phyloP scores from a whole-genome alignment of 1,140 invertebrate species.

The Trachymyrmex cornetzi region DNA sequence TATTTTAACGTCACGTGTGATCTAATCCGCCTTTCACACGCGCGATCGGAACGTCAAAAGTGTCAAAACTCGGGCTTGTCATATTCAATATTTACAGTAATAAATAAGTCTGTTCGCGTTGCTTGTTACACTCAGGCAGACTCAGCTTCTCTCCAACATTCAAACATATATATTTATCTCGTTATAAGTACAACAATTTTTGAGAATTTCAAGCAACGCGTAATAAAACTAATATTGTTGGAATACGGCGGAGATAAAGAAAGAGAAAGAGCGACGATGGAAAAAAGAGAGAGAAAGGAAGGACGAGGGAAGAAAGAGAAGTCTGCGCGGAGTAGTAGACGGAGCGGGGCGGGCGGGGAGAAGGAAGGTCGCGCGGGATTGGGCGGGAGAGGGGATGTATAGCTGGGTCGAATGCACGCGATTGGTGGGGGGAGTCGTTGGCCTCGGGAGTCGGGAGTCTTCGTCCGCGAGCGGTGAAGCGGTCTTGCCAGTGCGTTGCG shows the following conservation, averaged over 20 bases:
- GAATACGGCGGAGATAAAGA: neutral
- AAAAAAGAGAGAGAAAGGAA: neutral
- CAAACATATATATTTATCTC: too few relatives aligned
- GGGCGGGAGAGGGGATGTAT: conserved; percentile 44
- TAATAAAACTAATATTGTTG: neutral
- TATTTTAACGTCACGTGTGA: neutral
- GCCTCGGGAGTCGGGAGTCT: conserved; percentile 75
- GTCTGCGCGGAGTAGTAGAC: conserved; percentile 2
- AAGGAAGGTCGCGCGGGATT: conserved; percentile 30
- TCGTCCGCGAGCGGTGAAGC: conserved; percentile 48
- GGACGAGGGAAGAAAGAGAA: neutral
- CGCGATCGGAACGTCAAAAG: neutral
- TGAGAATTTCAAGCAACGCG: too few relatives aligned
- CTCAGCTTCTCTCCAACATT: too few relatives aligned
- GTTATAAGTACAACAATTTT: too few relatives aligned
- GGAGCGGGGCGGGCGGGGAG: neutral
- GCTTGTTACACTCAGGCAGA: too few relatives aligned
- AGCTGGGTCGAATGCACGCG: conserved; percentile 66
- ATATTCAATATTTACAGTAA: neutral
- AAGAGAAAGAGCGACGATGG: neutral
- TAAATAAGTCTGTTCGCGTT: neutral
- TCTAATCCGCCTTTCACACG: neutral
- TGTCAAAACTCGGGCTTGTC: neutral
- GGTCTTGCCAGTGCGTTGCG: conserved; percentile 68
- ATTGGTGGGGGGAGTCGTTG: conserved; percentile 72